These are phyloP conservation scores for Cisticola juncidis DNA, from an alignment of 2,113 vertebrate species.

Conservation along the genomic window DNA sequence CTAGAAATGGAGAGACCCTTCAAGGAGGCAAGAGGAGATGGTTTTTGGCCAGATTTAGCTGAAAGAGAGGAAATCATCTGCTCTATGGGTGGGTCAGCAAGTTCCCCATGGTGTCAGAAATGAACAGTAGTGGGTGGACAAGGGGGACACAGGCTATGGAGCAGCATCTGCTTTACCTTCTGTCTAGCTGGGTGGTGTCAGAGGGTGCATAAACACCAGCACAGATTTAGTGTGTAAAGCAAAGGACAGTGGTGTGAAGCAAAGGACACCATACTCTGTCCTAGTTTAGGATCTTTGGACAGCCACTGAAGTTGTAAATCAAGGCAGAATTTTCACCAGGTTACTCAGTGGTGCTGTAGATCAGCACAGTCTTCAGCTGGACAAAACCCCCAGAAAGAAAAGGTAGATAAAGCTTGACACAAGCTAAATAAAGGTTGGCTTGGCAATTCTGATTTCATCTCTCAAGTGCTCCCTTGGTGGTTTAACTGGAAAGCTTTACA, in stretches of 20 bases:
- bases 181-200: neutral
- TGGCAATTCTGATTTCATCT: neutral
- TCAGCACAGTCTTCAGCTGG: neutral
- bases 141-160: neutral
- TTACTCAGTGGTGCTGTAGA: neutral
- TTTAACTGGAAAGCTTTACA: neutral
- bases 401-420: neutral
- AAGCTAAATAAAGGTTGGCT: neutral
- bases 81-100: rapidly evolving
- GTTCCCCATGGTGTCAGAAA: neutral
- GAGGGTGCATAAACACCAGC: neutral
- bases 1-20: neutral
- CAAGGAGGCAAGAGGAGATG: neutral
- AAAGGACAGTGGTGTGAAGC: neutral
- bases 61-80: neutral
- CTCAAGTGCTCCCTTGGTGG: neutral
- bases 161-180: neutral
- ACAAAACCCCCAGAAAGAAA: neutral
- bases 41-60: neutral
- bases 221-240: neutral
- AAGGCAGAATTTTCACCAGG: neutral
- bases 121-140: neutral
- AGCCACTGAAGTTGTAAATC: neutral
- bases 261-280: neutral
- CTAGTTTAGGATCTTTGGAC: neutral